Conservation (phyloP, 2,113 vertebrate genomes). For the Stigmatopora argus region DNA sequence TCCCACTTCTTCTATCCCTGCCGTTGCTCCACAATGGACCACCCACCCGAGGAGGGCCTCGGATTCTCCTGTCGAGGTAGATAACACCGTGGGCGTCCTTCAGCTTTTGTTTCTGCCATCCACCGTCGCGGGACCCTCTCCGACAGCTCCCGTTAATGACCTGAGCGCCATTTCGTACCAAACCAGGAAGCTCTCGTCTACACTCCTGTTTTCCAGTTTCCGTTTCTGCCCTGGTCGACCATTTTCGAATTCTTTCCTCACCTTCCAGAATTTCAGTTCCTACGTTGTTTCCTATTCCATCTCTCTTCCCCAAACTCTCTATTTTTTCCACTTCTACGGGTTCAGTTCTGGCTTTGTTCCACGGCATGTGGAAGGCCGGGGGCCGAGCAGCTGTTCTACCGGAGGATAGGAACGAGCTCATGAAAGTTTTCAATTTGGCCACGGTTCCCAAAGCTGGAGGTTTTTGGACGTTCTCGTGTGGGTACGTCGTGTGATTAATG, state of each 20-base stretch:
- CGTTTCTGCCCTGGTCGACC: constrained; percentile 6
- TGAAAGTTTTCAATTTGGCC: constrained; percentile 61
- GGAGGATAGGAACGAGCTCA: constrained; percentile 52
- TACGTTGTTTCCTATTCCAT: background rate
- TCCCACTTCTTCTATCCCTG: constrained; percentile 27
- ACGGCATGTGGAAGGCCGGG: constrained; percentile 58
- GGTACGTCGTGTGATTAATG: constrained; percentile 13
- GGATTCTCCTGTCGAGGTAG: constrained; percentile 65
- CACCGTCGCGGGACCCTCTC: constrained; percentile 64
- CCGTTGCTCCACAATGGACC: constrained; percentile 32
- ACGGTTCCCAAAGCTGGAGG: constrained; percentile 23
- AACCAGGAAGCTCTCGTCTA: constrained; percentile 57
- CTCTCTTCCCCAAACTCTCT: constrained; percentile 8
- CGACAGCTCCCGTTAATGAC: constrained; percentile 76
- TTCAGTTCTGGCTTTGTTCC: constrained; percentile 84
- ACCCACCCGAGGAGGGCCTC: constrained; percentile 48
- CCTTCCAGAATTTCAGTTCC: background rate
- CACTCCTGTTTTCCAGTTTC: constrained; percentile 28
- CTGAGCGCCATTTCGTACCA: constrained; percentile 54
- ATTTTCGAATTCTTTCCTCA: constrained; percentile 15
- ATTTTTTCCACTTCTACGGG: constrained; percentile 64
- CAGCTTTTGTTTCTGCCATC: constrained; percentile 62
- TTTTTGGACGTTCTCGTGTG: constrained; percentile 6
- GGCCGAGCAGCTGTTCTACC: constrained; percentile 53
- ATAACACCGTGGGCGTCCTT: constrained; percentile 68